Base-by-base conservation (phyloP, 2,113 vertebrate species). In the Coryphaenoides rupestris region DNA sequence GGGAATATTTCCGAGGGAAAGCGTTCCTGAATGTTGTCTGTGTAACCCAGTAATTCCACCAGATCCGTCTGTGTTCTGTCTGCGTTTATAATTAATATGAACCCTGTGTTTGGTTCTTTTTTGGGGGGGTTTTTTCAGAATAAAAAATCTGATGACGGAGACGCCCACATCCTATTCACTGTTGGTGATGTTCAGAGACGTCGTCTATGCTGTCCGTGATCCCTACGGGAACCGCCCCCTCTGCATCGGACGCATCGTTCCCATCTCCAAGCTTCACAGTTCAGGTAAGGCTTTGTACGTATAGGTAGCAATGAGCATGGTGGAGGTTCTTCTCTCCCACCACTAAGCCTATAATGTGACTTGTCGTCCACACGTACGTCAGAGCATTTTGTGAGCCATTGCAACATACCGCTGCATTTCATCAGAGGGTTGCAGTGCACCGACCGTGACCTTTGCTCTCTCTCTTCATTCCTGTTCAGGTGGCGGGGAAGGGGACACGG, bases 101-200 rank as follows among this genome's bases (percentile, higher is more conserved):
- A 19, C 55, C 73, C 74, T 79, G 73, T n/a, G n/a, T n/a, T n/a
- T n/a, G n/a, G n/a, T n/a, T n/a, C n/a, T n/a, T n/a, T n/a, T n/a
- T n/a, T n/a, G n/a, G n/a, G n/a, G n/a, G n/a, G n/a, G n/a, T 71
- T 63, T 1, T 86, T 88, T 21, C 77, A 99, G 97, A 76, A 98
- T 99, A 70, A 96, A 94, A 83, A 99, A 99, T 67, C 77, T 99
- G 78, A 99, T 99, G 97, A 93, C 87, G 2, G 94, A 96, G 90
- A 96, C 97, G 0, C 95, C 95, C 0, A 95, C 94, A 3, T 95
- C 96, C 0, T 99, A 99, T 81, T 99, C 97, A 0, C 79, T 99
- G 70, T 84, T 99, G 72, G 89, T 99, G 71, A 95, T 99, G 96
- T 92, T 93, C 85, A 95, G 93, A 88, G 95, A 98, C 55, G 95